Evolutionary conservation across 2,888 invertebrate genomes (phyloP), one percentile per base, ranked within the genome.

Genomic region (Chloroclystis v-ata): DNA sequence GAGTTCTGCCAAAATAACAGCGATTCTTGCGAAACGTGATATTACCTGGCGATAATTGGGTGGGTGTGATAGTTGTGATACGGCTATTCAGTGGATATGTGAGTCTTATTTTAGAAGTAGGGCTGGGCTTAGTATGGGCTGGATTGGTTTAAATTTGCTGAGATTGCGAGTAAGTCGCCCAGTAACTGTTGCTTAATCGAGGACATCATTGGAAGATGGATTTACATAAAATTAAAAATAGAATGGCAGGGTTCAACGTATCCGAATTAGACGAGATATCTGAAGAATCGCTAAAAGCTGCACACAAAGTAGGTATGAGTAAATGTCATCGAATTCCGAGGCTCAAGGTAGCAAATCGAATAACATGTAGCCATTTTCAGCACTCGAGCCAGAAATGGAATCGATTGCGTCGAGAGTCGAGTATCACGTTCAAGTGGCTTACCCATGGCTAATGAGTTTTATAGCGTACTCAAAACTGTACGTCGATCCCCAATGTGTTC

Each of bases 381-480:
- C 28, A 42, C 32, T 47, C 29, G 26, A 47, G 30, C 10, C 41
- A 40, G 29, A 37, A 14, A 30, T 29, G 37, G 28, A n/a, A n/a
- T 3, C 30, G 33, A 41, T 13, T 28, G 37, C 29, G 41, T 42
- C 20, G 30, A n/a, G n/a, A n/a, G 30, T 30, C 30, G 30, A 40
- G 46, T 37, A 29, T 32, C 26, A 14, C 32, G n/a, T 9, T 32
- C 32, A 9, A 32, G 32, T 12, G 14, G 12, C 37, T 41, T 12
- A 32, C 33, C 44, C 26, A 44, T 32, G 28, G 24, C 33, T 47
- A 43, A 42, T 47, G 30, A 42, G 47, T 37, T 41, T 47, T 20
- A 40, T 35, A 47, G 41, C 29, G 6, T 5, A 44, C 38, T 44
- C 26, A 26, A 20, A 37, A 28, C 13, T 10, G 24, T 29, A 37